Conservation (phyloP, 2,797 vertebrate species). For the Fundulus diaphanus region DNA sequence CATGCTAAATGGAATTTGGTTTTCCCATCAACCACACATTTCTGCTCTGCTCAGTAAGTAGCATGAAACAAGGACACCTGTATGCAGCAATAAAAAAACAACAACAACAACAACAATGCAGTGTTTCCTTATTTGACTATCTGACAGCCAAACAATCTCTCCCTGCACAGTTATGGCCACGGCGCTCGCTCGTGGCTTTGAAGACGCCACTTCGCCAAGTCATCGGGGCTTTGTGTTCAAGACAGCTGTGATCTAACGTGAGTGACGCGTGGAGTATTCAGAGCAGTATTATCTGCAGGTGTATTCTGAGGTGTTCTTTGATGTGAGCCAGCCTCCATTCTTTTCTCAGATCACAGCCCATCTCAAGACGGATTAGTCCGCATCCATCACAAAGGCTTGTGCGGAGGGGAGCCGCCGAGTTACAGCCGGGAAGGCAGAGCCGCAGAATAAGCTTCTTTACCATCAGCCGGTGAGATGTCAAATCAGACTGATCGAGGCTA, state of each 20-base stretch:
- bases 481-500: conserved; percentile 38
- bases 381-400: conserved; percentile 68
- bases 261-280: conserved; percentile 62
- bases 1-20: not conserved
- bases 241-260: conserved; percentile 64
- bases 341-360: conserved; percentile 72
- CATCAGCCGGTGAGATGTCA: conserved; percentile 50
- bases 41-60: not conserved
- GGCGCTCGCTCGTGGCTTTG: conserved; percentile 43
- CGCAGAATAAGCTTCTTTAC: conserved; percentile 72
- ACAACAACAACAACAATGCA: too few relatives aligned
- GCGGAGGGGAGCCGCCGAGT: conserved; percentile 55
- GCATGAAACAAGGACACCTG: conserved; percentile 6
- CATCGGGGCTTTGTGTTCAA: conserved; percentile 54
- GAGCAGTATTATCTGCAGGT: conserved; percentile 74
- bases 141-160: conserved; percentile 30
- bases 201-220: conserved; percentile 47
- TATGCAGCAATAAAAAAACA: conserved; percentile 13
- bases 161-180: conserved; percentile 35
- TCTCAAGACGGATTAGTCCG: conserved; percentile 74
- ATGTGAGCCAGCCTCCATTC: conserved; percentile 70
- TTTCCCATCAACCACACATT: not conserved
- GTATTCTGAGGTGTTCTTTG: conserved; percentile 73
- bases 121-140: conserved; percentile 26
- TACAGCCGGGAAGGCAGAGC: conserved; percentile 58